Percentiles rank a stretch among this genome's conserved stretches.
Conservation (phyloP, 2,797 vertebrate genomes). For the Chelon labrosus region DNA sequence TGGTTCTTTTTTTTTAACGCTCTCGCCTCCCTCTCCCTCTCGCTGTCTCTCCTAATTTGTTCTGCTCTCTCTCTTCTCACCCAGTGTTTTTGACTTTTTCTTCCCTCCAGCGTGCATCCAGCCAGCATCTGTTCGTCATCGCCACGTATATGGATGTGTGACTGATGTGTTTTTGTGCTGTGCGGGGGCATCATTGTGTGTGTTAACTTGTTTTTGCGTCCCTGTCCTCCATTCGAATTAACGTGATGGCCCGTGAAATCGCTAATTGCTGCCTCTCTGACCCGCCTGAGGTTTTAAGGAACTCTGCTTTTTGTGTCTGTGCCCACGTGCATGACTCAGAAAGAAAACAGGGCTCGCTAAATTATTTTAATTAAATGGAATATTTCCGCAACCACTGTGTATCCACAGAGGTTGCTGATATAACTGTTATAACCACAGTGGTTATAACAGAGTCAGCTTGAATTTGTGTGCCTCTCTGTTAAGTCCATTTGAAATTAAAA, state of each 20-base stretch:
- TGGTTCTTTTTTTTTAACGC: slow-evolving; percentile 8
- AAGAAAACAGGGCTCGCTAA: background rate
- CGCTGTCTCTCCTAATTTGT: slow-evolving; percentile 11
- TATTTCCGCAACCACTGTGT: slow-evolving; percentile 7
- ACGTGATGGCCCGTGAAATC: slow-evolving; percentile 66
- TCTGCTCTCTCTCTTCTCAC: slow-evolving; percentile 8
- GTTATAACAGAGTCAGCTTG: slow-evolving; percentile 5
- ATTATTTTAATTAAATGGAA: slow-evolving; percentile 16
- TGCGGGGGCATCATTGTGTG: slow-evolving; percentile 6
- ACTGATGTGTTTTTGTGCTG: slow-evolving; percentile 18
- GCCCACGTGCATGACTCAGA: slow-evolving; percentile 11
- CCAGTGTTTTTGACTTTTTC: slow-evolving; percentile 16
- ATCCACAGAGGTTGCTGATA: background rate
- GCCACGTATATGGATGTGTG: slow-evolving; percentile 12
- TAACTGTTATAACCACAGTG: too few relatives aligned
- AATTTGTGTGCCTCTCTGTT: background rate
- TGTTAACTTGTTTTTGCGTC: slow-evolving; percentile 44
- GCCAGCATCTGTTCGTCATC: slow-evolving; percentile 45
- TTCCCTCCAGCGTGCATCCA: slow-evolving; percentile 26
- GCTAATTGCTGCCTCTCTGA: slow-evolving; percentile 65
- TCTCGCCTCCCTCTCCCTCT: background rate
- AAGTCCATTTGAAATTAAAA: background rate
- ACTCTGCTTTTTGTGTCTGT: background rate
- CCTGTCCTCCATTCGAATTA: slow-evolving; percentile 66
- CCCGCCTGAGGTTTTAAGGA: slow-evolving; percentile 33